Percentiles rank a stretch among this genome's conserved stretches.
phyloP scores from a whole-genome alignment of 2,113 vertebrate genomes.

The Scomber colias region DNA sequence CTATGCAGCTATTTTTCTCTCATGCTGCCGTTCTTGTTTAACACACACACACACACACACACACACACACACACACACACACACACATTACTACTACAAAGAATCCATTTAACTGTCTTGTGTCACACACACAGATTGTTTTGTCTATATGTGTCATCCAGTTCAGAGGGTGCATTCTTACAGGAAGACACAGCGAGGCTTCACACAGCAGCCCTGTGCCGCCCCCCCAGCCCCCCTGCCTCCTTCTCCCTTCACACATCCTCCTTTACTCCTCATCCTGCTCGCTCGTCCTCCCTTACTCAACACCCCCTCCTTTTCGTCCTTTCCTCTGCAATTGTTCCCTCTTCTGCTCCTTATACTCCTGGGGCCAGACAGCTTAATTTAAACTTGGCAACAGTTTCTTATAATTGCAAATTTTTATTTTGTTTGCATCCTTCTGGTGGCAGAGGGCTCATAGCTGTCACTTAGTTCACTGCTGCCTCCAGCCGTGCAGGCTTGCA shows the following conservation, averaged over 20 bases:
- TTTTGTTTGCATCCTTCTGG: background rate
- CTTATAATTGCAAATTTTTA: conserved; percentile 3
- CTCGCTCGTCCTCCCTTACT: conserved; percentile 2
- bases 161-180: conserved; percentile 78
- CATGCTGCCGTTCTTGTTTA: background rate
- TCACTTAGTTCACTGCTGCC: background rate
- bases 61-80: conserved; percentile 23
- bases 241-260: conserved; percentile 37
- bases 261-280: conserved; percentile 18
- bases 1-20: background rate
- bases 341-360: background rate
- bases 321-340: background rate
- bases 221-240: conserved; percentile 11
- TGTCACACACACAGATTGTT: conserved; percentile 70
- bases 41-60: background rate
- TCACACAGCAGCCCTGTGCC: conserved; percentile 39
- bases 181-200: conserved; percentile 63
- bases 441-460: no score
- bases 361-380: background rate
- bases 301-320: background rate
- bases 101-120: conserved; percentile 56
- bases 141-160: conserved; percentile 74
- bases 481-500: background rate
- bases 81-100: conserved; percentile 22
- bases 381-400: conserved; percentile 14